Conservation (phyloP, 2,113 vertebrate species). For the Austrofundulus limnaeus region DNA sequence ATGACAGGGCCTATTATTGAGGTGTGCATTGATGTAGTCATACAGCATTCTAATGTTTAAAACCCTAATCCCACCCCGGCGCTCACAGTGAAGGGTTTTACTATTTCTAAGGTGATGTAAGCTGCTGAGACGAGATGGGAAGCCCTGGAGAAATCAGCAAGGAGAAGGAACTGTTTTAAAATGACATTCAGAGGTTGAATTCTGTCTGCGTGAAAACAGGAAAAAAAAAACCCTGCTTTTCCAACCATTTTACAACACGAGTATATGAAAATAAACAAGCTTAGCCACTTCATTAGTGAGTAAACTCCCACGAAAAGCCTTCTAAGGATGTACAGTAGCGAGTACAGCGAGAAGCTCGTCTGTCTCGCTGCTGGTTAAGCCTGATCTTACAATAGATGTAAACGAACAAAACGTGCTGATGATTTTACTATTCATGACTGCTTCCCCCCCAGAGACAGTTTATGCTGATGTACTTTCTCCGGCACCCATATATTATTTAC, state of each 20-base stretch:
- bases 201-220: constrained; percentile 8
- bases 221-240: constrained; percentile 1
- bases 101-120: constrained; percentile 62
- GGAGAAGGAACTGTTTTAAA: constrained; percentile 47
- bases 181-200: constrained; percentile 50
- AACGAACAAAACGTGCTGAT: constrained; percentile 42
- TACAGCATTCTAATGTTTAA: constrained; percentile 67
- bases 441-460: constrained; percentile 58
- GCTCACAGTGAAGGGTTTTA: constrained; percentile 37
- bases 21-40: constrained; percentile 68
- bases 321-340: constrained; percentile 1
- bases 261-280: not conserved
- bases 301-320: constrained; percentile 9
- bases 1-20: constrained; percentile 70
- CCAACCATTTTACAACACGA: not conserved
- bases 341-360: constrained; percentile 19
- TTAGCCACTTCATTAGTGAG: constrained; percentile 1
- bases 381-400: constrained; percentile 31
- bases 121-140: constrained; percentile 47
- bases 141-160: constrained; percentile 41
- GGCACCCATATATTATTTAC: constrained; percentile 75
- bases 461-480: constrained; percentile 61
- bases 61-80: constrained; percentile 27
- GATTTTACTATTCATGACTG: constrained; percentile 55
- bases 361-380: constrained; percentile 1